phyloP scores from a whole-genome alignment of 2,888 invertebrate genomes.

The Melanostoma mellinum region DNA sequence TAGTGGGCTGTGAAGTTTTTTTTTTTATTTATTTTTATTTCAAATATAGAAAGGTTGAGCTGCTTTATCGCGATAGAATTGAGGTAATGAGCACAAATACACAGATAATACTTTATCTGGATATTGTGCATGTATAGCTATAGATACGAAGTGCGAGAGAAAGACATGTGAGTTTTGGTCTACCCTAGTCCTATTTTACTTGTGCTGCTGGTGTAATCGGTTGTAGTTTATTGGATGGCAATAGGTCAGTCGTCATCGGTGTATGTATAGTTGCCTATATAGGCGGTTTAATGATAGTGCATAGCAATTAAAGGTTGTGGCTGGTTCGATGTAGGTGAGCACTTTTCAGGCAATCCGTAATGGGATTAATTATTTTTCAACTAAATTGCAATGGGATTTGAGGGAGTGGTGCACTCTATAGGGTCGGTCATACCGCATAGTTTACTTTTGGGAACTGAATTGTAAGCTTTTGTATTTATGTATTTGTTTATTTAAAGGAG shows the following conservation, averaged over 20 bases:
- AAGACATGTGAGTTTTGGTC: not conserved
- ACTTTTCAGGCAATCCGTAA: constrained; percentile 31
- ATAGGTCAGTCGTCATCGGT: constrained; percentile 29
- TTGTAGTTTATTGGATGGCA: constrained; percentile 52
- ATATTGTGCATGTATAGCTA: not conserved
- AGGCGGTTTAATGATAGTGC: constrained; percentile 42
- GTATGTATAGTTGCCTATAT: not conserved
- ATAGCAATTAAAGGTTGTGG: constrained; percentile 41
- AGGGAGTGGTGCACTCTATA: not conserved
- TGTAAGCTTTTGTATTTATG: no score
- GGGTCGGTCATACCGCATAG: constrained; percentile 4
- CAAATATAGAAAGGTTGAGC: constrained; percentile 4
- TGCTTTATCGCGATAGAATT: constrained; percentile 42
- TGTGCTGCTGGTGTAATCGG: constrained; percentile 26
- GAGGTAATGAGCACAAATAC: constrained; percentile 50
- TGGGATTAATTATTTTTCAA: constrained; percentile 40
- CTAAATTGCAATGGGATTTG: constrained; percentile 29
- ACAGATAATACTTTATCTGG: not conserved
- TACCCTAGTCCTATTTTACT: constrained; percentile 9
- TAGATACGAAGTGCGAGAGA: not conserved
- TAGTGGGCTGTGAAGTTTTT: not conserved
- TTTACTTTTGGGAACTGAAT: not conserved
- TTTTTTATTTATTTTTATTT: not conserved
- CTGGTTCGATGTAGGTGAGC: constrained; percentile 12
- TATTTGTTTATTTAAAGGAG: no score